Evolutionary conservation across 1,140 invertebrate genomes (phyloP).

Genomic region (Drosophila cardini): DNA sequence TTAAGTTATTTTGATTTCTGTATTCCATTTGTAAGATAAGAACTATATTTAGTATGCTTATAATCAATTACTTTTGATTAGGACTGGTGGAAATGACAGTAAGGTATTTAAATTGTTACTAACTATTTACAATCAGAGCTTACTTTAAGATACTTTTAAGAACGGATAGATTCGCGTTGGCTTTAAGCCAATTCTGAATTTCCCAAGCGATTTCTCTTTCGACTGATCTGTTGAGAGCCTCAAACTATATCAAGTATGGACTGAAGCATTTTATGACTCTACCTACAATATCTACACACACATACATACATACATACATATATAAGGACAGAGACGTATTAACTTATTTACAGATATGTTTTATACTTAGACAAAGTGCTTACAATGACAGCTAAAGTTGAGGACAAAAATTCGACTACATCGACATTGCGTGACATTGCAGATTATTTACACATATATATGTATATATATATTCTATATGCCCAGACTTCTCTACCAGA

Average conservation of each 20-base stretch:
- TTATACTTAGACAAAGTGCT: conserved; percentile 40
- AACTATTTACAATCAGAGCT: conserved; percentile 62
- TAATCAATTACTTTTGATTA: conserved; percentile 48
- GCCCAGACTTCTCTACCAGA: conserved; percentile 54
- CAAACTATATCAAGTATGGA: conserved; percentile 14
- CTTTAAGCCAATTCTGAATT: conserved; percentile 58
- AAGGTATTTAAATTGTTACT: conserved; percentile 56
- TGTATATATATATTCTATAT: background rate
- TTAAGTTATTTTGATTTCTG: conserved; percentile 32
- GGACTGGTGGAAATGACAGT: conserved; percentile 49
- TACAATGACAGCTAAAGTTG: conserved; percentile 16
- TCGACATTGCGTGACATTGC: conserved; percentile 14
- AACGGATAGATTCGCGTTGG: conserved; percentile 26
- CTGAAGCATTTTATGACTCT: conserved; percentile 24
- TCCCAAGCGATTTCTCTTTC: conserved; percentile 29
- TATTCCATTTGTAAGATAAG: conserved; percentile 19
- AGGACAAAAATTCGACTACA: conserved; percentile 28
- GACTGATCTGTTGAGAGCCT: conserved; percentile 8
- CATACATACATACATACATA: conserved; percentile 2
- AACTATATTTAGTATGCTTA: conserved; percentile 31
- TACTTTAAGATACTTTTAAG: conserved; percentile 19
- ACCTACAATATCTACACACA: conserved; percentile 43
- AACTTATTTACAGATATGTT: conserved; percentile 65
- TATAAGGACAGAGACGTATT: conserved; percentile 33
- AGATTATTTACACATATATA: conserved; percentile 13